Evolutionary conservation across 2,113 vertebrate genomes (phyloP).

Genomic region (Actenoides hombroni): DNA sequence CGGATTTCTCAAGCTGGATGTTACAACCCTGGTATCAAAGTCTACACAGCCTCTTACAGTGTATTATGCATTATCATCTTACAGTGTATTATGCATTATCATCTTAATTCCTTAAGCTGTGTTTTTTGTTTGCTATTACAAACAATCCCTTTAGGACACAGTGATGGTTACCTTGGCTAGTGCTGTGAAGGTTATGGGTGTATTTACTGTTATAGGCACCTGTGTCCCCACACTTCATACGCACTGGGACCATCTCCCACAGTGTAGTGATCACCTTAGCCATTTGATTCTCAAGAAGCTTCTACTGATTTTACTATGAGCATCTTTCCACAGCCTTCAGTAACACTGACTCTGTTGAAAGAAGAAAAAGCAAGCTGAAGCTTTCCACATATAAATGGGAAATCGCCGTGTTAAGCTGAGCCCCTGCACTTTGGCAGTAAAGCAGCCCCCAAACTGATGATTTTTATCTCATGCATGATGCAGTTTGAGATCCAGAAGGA

Average conservation of each 20-base stretch:
- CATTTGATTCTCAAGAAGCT: neutral
- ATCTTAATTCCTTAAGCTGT: neutral
- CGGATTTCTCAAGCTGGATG: neutral
- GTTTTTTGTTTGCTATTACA: neutral
- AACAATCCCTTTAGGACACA: neutral
- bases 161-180: neutral
- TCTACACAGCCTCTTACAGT: neutral
- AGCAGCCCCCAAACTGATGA: neutral
- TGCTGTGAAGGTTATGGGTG: accelerated
- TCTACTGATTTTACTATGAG: neutral
- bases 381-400: neutral
- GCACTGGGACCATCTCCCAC: neutral
- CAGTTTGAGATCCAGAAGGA: neutral
- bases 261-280: neutral
- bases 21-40: neutral
- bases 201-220: neutral
- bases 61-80: neutral
- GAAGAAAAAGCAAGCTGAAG: neutral
- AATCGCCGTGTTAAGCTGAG: neutral
- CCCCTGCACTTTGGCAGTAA: neutral
- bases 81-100: neutral
- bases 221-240: neutral
- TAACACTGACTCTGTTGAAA: neutral
- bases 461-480: neutral
- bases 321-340: neutral